A percentile compares a stretch with the other conserved stretches of the same genome.
These are phyloP conservation scores for Acanthosepion pharaonis DNA, from an alignment of 2,888 invertebrate genomes.

Conservation along the genomic window DNA sequence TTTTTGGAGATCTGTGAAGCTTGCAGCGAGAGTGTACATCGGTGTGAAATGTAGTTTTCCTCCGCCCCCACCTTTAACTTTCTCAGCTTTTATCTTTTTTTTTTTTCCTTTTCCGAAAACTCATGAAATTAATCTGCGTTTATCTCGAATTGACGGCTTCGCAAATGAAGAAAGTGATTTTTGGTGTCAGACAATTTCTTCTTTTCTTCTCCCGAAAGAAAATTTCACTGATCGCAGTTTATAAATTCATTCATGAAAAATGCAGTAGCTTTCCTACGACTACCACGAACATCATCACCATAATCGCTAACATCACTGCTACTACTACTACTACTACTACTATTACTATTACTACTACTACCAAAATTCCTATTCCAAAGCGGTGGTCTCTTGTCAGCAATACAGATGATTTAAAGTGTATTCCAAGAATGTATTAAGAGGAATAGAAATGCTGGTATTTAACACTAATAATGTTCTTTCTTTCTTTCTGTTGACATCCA, in stretches of 20 bases:
- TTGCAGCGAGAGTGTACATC: neutral
- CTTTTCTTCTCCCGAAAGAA: neutral
- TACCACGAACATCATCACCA: neutral
- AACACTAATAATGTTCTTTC: too few species aligned
- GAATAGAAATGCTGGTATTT: too few species aligned
- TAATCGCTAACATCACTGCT: neutral
- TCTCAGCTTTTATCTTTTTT: neutral
- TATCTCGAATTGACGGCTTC: neutral
- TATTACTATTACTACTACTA: neutral
- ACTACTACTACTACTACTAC: neutral
- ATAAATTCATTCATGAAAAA: neutral
- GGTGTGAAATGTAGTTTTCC: neutral
- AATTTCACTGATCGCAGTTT: neutral
- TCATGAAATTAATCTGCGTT: slow-evolving; percentile 18
- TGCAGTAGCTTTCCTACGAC: too few species aligned
- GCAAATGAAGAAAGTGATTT: neutral
- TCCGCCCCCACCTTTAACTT: neutral
- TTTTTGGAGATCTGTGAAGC: neutral
- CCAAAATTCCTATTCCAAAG: too few species aligned
- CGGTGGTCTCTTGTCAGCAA: too few species aligned
- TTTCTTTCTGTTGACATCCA: too few species aligned
- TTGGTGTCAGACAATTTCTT: neutral
- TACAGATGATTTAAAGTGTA: too few species aligned
- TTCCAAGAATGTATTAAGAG: too few species aligned
- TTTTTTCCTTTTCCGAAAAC: neutral